Evolutionary conservation across 2,113 vertebrate species (phyloP).

Genomic region (Chaenogobius annularis): DNA sequence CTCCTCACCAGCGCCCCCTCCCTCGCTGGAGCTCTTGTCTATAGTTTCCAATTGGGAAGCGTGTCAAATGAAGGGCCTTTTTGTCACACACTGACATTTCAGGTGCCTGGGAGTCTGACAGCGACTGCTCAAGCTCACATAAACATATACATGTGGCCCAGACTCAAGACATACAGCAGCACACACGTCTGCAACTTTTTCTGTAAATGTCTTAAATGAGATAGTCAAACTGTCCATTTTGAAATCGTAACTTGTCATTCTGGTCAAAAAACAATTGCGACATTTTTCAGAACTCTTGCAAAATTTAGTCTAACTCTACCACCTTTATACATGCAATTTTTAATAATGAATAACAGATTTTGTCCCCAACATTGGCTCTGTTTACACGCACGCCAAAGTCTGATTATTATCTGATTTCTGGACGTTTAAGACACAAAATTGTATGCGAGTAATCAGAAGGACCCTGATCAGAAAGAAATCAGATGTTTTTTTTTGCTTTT

Average conservation of each 20-base stretch:
- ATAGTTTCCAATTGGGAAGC: constrained; percentile 77
- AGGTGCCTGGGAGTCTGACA: constrained; percentile 82
- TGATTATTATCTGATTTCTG: too few species aligned
- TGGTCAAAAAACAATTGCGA: not conserved
- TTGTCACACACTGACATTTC: constrained; percentile 82
- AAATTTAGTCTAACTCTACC: too few species aligned
- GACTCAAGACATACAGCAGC: constrained; percentile 7
- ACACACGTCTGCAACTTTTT: not conserved
- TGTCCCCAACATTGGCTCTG: not conserved
- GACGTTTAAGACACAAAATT: too few species aligned
- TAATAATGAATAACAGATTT: not conserved
- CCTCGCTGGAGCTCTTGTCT: constrained; percentile 55
- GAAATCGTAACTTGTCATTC: too few species aligned
- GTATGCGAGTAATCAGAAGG: too few species aligned
- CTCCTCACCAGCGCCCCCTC: constrained; percentile 35
- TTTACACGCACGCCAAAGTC: too few species aligned
- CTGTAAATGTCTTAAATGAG: not conserved
- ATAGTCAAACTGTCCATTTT: too few species aligned
- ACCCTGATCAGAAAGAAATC: too few species aligned
- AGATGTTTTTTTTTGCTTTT: too few species aligned
- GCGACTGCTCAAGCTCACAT: constrained; percentile 49
- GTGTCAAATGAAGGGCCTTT: constrained; percentile 78
- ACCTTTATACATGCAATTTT: not conserved
- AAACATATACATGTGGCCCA: constrained; percentile 22
- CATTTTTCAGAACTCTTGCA: too few species aligned